Conservation (phyloP, 2,797 vertebrate species). For the Aeoliscus strigatus region DNA sequence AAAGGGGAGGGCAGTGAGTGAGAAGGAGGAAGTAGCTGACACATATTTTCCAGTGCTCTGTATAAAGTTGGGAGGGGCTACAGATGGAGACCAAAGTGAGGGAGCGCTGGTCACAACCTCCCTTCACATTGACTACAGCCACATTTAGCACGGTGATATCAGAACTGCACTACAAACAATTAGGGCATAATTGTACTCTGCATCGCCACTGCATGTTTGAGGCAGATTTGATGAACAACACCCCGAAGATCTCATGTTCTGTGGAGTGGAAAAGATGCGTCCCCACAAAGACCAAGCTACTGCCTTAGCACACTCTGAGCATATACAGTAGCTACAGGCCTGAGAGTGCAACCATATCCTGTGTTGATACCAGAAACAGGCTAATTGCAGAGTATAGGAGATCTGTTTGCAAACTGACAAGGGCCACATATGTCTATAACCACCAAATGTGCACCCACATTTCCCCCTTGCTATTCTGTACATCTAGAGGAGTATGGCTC, state of each 20-base stretch:
- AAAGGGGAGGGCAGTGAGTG: conserved; percentile 32
- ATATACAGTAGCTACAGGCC: conserved; percentile 21
- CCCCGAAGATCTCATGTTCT: conserved; percentile 4
- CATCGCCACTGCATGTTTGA: background rate
- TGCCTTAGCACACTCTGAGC: conserved; percentile 17
- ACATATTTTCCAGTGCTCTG: conserved; percentile 64
- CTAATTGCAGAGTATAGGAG: conserved; percentile 66
- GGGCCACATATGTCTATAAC: conserved; percentile 58
- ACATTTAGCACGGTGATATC: background rate
- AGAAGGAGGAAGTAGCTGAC: conserved; percentile 62
- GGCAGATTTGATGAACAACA: background rate
- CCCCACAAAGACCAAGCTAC: too few relatives aligned
- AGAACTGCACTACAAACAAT: background rate
- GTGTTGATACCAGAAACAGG: conserved; percentile 67
- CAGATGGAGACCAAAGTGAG: conserved; percentile 14
- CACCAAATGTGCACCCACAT: conserved; percentile 36
- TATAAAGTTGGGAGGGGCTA: conserved; percentile 26
- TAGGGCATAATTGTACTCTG: background rate
- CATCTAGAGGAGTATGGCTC: conserved; percentile 11
- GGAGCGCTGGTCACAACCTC: conserved; percentile 11
- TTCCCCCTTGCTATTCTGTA: conserved; percentile 25
- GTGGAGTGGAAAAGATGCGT: conserved; percentile 18
- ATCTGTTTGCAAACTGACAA: conserved; percentile 59
- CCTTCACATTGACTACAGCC: conserved; percentile 1
- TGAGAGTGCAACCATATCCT: conserved; percentile 43